Conservation (phyloP, 2,888 invertebrate genomes). For the Leptarthrus brevirostris region DNA sequence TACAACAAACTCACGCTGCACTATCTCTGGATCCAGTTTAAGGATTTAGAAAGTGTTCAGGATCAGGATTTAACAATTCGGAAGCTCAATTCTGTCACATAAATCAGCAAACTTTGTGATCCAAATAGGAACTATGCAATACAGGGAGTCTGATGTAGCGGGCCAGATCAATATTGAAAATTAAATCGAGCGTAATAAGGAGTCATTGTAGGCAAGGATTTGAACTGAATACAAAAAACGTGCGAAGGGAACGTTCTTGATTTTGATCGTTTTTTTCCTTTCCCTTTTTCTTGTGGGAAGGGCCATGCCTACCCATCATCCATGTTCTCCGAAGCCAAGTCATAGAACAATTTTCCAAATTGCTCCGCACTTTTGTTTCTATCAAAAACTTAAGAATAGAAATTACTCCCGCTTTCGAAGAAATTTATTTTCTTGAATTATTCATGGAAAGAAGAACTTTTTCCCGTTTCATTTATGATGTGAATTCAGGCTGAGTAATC, state of each 20-base stretch:
- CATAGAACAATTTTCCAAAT: constrained; percentile 12
- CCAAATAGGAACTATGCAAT: background rate
- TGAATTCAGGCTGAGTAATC: background rate
- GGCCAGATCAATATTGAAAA: constrained; percentile 34
- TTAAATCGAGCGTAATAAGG: constrained; percentile 37
- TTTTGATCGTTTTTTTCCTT: no score
- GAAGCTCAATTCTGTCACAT: constrained; percentile 28
- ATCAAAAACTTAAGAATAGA: constrained; percentile 14
- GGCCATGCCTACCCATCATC: background rate
- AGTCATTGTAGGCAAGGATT: constrained; percentile 13
- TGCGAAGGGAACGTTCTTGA: background rate
- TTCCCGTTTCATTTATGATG: constrained; percentile 3
- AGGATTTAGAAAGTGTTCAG: background rate
- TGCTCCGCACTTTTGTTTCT: constrained; percentile 19
- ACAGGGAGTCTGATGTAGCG: background rate
- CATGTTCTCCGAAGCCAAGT: background rate
- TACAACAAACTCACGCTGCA: background rate
- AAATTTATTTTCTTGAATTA: constrained; percentile 19
- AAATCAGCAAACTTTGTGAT: constrained; percentile 17
- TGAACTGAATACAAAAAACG: constrained; percentile 32
- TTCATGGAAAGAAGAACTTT: constrained; percentile 15
- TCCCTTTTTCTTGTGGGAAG: background rate
- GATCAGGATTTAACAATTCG: constrained; percentile 1
- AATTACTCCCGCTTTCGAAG: constrained; percentile 5
- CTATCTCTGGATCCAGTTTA: background rate